Evolutionary conservation across 1,140 invertebrate genomes (phyloP), one percentile per base, ranked within the genome.

Genomic region (Drosophila varians): DNA sequence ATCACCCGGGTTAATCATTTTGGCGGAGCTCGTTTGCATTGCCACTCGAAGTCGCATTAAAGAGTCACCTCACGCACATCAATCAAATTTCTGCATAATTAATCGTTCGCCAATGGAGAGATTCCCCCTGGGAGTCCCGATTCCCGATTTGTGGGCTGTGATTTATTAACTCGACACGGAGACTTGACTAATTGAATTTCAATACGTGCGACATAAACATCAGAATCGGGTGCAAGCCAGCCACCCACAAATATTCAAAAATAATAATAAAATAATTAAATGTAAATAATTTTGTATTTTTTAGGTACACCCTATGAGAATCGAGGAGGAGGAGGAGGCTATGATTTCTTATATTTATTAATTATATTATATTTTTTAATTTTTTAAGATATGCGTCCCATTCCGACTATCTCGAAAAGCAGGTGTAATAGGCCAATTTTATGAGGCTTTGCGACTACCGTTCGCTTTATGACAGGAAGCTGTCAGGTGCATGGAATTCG

Each of bases 31-130:
- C 49, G 48, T 12, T 51, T 23, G 25, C 49, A 64, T 49, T 74
- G 70, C 21, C 57, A 64, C 51, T 65, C 43, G 38, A 19, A 56
- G 25, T 49, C 23, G 53, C 28, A 51, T 46, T 46, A 61, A n/a
- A 52, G 54, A 86, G 71, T 80, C 77, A 18, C 61, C 68, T 69
- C 80, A 80, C 82, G 82, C 73, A 74, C 77, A 86, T 86, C 80
- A 69, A 86, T 86, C 80, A 86, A 87, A 80, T 87, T 74, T 84
- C 74, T 68, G 79, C 71, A 84, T 84, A 84, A 84, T 86, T 84
- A 84, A 84, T 84, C 56, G 80, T 58, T 34, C 7, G 61, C 40
- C 12, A 23, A 11, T 36, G 26, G 16, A 18, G 42, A 62, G 9
- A 9, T 48, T 62, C 49, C 56, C 12, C 18, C 26, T 16, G 31